These are phyloP conservation scores for Meandrusa payeni DNA, from an alignment of 2,888 invertebrate genomes.

Conservation along the genomic window DNA sequence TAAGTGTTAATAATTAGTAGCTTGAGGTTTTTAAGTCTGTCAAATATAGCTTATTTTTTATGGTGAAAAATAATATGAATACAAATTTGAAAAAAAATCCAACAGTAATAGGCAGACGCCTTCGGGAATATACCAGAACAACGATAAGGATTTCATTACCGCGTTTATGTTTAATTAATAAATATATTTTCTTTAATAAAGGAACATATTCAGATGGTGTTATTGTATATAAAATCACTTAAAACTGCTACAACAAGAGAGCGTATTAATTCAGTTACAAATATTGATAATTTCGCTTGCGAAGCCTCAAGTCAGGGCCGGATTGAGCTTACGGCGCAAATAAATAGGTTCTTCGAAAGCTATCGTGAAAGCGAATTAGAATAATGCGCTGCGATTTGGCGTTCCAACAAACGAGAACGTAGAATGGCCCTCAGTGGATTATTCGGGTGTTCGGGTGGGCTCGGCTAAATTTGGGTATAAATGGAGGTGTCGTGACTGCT, in stretches of 20 bases:
- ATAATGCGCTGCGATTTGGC: slow-evolving; percentile 78
- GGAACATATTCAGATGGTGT: too few species aligned
- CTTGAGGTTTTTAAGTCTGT: too few species aligned
- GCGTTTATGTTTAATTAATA: too few species aligned
- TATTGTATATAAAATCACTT: too few species aligned
- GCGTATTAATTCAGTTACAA: slow-evolving; percentile 33
- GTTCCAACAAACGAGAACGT: slow-evolving; percentile 74
- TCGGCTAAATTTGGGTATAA: slow-evolving; percentile 69
- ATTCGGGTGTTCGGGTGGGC: slow-evolving; percentile 64
- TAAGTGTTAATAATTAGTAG: too few species aligned
- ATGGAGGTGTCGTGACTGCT: slow-evolving; percentile 63
- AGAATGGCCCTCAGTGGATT: slow-evolving; percentile 75
- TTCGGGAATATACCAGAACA: too few species aligned
- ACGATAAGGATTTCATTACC: too few species aligned
- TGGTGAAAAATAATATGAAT: too few species aligned
- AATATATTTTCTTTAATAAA: too few species aligned
- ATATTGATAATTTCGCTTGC: slow-evolving; percentile 44
- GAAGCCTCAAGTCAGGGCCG: slow-evolving; percentile 40
- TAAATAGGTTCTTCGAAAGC: slow-evolving; percentile 78
- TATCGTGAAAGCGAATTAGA: slow-evolving; percentile 76
- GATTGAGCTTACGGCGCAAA: slow-evolving; percentile 65
- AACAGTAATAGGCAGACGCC: too few species aligned
- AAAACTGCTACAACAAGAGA: slow-evolving; percentile 22
- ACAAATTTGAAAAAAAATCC: too few species aligned
- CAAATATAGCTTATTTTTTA: too few species aligned